These are phyloP conservation scores for Chamaea fasciata DNA, from an alignment of 2,113 vertebrate genomes.

Conservation along the genomic window DNA sequence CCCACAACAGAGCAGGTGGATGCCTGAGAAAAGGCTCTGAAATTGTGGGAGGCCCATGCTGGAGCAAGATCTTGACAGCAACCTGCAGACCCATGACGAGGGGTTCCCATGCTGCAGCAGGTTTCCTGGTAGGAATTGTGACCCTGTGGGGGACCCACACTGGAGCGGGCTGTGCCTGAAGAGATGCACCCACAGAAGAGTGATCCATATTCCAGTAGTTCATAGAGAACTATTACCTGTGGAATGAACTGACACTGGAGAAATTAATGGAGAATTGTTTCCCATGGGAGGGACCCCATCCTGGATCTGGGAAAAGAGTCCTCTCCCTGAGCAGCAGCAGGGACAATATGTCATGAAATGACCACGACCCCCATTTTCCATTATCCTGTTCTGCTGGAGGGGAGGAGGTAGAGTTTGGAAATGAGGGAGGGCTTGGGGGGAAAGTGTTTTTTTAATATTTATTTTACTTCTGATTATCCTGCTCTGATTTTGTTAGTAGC, in stretches of 20 bases:
- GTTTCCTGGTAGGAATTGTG: too few species aligned
- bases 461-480: background rate
- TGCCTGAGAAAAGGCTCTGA: background rate
- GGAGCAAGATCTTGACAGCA: accelerated
- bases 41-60: accelerated
- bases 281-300: background rate
- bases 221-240: too few species aligned
- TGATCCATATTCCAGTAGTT: background rate
- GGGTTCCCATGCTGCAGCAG: too few species aligned
- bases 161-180: background rate
- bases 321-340: background rate
- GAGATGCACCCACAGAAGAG: background rate
- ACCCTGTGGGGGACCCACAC: too few species aligned
- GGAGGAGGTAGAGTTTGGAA: background rate
- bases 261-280: background rate
- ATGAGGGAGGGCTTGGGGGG: background rate
- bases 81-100: background rate
- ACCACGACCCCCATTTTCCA: background rate
- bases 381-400: background rate
- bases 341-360: background rate
- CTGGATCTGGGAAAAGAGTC: background rate
- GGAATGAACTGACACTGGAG: too few species aligned
- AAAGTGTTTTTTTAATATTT: background rate
- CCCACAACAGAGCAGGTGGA: accelerated
- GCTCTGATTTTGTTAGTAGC: background rate